Percentiles rank a stretch among this genome's conserved stretches.
phyloP scores from a whole-genome alignment of 2,888 invertebrate species.

The Meiosimyza decipiens region DNA sequence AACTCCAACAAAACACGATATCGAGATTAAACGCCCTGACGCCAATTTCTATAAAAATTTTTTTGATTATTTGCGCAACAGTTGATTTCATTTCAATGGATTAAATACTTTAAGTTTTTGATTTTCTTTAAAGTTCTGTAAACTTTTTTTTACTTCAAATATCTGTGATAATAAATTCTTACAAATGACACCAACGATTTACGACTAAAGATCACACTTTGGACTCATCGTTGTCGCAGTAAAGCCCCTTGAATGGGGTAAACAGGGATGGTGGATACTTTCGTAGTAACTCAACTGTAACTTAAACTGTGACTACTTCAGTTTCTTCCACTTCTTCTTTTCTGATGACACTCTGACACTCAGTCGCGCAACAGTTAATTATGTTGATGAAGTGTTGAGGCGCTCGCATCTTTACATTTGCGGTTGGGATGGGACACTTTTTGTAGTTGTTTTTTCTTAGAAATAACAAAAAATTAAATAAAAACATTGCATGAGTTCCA shows the following conservation, averaged over 20 bases:
- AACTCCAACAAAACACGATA: not conserved
- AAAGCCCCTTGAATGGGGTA: not conserved
- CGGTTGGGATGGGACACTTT: too few relatives aligned
- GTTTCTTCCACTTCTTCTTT: not conserved
- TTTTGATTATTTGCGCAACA: too few relatives aligned
- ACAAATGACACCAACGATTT: conserved; percentile 33
- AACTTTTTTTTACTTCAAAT: too few relatives aligned
- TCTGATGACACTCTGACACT: conserved; percentile 11
- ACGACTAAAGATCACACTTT: conserved; percentile 29
- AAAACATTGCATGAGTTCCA: conserved; percentile 26
- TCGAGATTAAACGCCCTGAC: conserved; percentile 26
- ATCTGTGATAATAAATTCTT: conserved; percentile 1
- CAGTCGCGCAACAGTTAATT: conserved; percentile 21
- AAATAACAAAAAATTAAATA: not conserved
- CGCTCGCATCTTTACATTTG: not conserved
- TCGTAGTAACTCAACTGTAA: conserved; percentile 10
- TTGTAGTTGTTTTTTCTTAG: not conserved
- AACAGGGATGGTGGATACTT: not conserved
- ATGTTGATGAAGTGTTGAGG: conserved; percentile 11
- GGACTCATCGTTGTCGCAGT: not conserved
- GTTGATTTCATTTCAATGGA: not conserved
- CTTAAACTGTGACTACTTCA: conserved; percentile 1
- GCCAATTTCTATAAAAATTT: not conserved
- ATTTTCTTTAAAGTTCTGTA: conserved; percentile 26
- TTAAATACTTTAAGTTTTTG: conserved; percentile 26